Base-by-base conservation (phyloP, 2,888 invertebrate genomes). In the Baronia brevicornis region DNA sequence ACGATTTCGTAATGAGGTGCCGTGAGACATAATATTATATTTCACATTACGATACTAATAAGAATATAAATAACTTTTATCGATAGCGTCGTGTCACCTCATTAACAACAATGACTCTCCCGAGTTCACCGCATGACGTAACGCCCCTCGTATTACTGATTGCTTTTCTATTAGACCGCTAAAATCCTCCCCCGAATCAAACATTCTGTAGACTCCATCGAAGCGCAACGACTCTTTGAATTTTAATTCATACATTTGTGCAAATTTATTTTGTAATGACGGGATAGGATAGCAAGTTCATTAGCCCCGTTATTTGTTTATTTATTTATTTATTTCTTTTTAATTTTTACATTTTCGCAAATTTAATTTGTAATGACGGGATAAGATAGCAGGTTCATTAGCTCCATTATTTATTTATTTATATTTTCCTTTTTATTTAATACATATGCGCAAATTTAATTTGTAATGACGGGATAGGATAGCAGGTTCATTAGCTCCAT, bases 111-210 rank as follows among this genome's bases (percentile, higher is more conserved):
- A 20, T 10, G 28, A 26, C 5, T 14, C 10, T 33, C 28, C 26
- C 15, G 19, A 11, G n/a, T 9, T 18, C 22, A 20, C 31, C 19
- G 23, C 18, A n/a, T 31, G 33, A 34, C 44, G 33, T 25, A 30
- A 24, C 45, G 41, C 48, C 52, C 54, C 43, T 33, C 35, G 27
- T 40, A 43, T 45, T 41, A 36, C 44, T 41, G 51, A 54, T 52
- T 45, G 52, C 50, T 51, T 52, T 52, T 51, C 48, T 51, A 54
- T 51, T 43, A 44, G 33, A 41, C 40, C 39, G 34, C 44, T n/a
- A 41, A 17, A 26, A 22, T 35, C 38, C 39, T 37, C 41, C 44
- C 25, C 37, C 24, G 35, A 24, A 28, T 29, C 28, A 18, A 23
- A 18, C 23, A 28, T 19, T 17, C n/a, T 10, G 10, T 6, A 12